A percentile compares a stretch with the other conserved stretches of the same genome.
These are phyloP conservation scores for Erannis defoliaria DNA, from an alignment of 2,888 invertebrate genomes.

Conservation along the genomic window DNA sequence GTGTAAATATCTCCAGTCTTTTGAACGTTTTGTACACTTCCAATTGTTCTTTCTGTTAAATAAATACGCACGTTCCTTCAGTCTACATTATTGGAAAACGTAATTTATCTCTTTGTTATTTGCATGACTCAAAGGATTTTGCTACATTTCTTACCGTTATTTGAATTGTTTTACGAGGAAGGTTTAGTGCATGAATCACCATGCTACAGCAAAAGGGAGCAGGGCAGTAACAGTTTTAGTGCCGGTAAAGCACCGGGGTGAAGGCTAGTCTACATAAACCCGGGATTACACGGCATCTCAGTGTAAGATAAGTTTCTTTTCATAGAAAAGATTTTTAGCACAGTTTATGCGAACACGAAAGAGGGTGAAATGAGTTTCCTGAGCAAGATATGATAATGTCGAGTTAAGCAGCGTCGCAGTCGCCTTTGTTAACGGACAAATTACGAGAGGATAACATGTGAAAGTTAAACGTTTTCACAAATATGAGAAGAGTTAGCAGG, in stretches of 20 bases:
- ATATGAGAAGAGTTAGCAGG: constrained; percentile 4
- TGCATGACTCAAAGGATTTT: constrained; percentile 11
- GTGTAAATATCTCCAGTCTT: constrained; percentile 35
- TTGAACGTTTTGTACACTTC: constrained; percentile 29
- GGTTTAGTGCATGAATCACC: constrained; percentile 16
- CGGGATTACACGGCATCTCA: constrained; percentile 21
- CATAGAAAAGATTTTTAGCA: constrained; percentile 31
- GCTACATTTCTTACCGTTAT: constrained; percentile 9
- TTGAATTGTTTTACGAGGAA: constrained; percentile 3
- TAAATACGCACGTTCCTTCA: constrained; percentile 16
- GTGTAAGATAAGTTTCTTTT: constrained; percentile 41
- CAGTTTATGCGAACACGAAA: constrained; percentile 32
- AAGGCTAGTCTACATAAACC: constrained; percentile 30
- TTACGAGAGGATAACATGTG: constrained; percentile 41
- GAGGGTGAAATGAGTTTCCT: constrained; percentile 52
- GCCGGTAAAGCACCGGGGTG: constrained; percentile 13
- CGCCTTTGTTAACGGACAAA: constrained; percentile 45
- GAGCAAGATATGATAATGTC: constrained; percentile 50
- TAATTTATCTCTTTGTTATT: constrained; percentile 21
- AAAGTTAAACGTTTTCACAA: constrained; percentile 36
- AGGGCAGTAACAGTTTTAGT: constrained; percentile 20
- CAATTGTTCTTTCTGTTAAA: constrained; percentile 22
- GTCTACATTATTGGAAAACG: constrained; percentile 11
- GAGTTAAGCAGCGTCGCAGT: constrained; percentile 46
- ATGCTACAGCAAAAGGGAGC: not conserved